Conservation (phyloP, 2,797 vertebrate species). For the Capromys pilorides region DNA sequence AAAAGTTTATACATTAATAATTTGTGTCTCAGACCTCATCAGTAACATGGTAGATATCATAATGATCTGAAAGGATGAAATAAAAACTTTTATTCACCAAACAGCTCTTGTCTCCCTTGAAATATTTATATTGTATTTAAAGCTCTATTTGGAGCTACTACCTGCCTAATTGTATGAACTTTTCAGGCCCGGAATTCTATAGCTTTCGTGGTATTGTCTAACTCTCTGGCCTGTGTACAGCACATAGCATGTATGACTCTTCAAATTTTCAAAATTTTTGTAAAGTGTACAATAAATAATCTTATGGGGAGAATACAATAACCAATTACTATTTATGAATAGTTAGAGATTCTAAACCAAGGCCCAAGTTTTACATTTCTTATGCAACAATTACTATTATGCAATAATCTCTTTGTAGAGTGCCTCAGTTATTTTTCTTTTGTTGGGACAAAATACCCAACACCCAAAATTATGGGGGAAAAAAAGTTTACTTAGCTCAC, state of each 20-base stretch:
- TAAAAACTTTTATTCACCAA: neutral
- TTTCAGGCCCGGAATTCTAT: neutral
- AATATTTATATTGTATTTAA: neutral
- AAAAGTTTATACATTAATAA: neutral
- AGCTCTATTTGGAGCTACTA: neutral
- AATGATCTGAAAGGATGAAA: neutral
- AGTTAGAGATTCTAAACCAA: neutral
- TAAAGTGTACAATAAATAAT: neutral
- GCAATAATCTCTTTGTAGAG: neutral
- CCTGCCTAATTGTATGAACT: neutral
- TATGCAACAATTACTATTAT: neutral
- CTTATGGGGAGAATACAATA: neutral
- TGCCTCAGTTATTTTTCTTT: too few species aligned
- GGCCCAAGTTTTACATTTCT: neutral
- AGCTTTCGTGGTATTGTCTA: neutral
- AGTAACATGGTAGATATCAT: neutral
- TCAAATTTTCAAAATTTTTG: neutral
- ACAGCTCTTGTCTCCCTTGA: neutral
- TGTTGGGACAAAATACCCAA: too few species aligned
- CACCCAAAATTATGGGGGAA: too few species aligned
- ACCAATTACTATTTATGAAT: neutral
- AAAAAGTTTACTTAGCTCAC: too few species aligned
- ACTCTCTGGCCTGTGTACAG: too few species aligned
- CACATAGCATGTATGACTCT: neutral
- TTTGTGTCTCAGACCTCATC: neutral